phyloP scores from a whole-genome alignment of 2,888 invertebrate genomes.

The Cephus spinipes region DNA sequence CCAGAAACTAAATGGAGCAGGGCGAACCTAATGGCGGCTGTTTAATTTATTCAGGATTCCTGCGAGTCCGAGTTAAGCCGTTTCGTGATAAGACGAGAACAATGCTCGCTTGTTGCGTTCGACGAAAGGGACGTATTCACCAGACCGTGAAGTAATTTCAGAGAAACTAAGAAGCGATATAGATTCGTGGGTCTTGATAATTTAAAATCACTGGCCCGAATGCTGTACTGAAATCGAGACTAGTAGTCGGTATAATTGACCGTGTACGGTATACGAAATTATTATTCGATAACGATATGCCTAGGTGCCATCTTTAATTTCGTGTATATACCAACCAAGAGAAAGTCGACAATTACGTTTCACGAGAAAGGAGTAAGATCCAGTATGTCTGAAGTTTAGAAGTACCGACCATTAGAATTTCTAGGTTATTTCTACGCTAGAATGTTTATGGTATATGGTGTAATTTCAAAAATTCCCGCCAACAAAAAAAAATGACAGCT shows the following conservation, averaged over 20 bases:
- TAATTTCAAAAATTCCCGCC: not conserved
- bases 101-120: not conserved
- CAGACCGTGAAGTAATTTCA: conserved; percentile 34
- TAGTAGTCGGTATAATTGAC: conserved; percentile 27
- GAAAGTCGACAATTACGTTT: not conserved
- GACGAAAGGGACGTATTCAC: not conserved
- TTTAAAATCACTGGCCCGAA: conserved; percentile 25
- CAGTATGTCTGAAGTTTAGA: not conserved
- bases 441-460: no score
- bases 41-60: not conserved
- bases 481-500: not conserved
- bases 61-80: not conserved
- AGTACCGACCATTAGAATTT: not conserved
- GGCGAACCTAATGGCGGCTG: not conserved
- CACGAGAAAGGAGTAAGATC: not conserved
- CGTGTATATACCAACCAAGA: not conserved
- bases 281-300: not conserved
- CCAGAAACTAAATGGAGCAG: not conserved
- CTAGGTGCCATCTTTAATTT: not conserved
- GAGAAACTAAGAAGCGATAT: conserved; percentile 32
- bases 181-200: conserved; percentile 31
- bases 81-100: not conserved
- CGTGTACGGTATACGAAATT: conserved; percentile 5
- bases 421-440: no score
- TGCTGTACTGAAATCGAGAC: conserved; percentile 25